Percentiles rank a stretch among this genome's conserved stretches.
These are phyloP conservation scores for Ctenicera cuprea DNA, from an alignment of 2,888 invertebrate species.

Conservation along the genomic window DNA sequence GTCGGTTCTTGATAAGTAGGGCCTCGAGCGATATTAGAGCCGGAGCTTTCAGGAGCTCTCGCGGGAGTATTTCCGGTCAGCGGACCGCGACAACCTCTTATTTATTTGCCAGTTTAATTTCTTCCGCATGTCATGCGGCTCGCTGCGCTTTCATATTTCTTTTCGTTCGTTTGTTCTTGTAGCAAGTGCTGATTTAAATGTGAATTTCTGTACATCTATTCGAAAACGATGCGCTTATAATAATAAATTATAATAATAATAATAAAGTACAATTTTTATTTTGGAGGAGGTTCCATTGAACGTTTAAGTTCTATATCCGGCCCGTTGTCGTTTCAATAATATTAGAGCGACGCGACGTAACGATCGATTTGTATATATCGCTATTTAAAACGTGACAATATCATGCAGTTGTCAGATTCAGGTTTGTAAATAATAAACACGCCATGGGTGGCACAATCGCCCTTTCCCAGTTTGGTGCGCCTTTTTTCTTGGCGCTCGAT, in stretches of 20 bases:
- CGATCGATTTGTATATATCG: conserved; percentile 45
- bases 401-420: conserved; percentile 66
- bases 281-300: no score
- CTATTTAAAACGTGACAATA: conserved; percentile 66
- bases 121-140: conserved; percentile 63
- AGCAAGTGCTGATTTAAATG: conserved; percentile 41
- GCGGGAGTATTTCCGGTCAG: conserved; percentile 63
- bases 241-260: no score
- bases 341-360: conserved; percentile 5
- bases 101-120: conserved; percentile 68
- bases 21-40: conserved; percentile 45
- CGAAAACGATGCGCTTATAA: no score
- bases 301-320: no score
- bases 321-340: conserved; percentile 19
- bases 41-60: conserved; percentile 55
- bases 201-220: no score
- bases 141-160: conserved; percentile 55
- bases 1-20: conserved; percentile 45
- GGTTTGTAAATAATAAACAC: conserved; percentile 65
- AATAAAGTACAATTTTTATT: no score
- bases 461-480: conserved; percentile 46
- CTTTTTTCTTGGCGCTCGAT: conserved; percentile 32
- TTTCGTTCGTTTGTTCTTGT: conserved; percentile 33
- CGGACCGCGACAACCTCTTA: conserved; percentile 64
- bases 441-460: conserved; percentile 59